Evolutionary conservation across 2,797 vertebrate genomes (phyloP).

Genomic region (Chelon auratus): DNA sequence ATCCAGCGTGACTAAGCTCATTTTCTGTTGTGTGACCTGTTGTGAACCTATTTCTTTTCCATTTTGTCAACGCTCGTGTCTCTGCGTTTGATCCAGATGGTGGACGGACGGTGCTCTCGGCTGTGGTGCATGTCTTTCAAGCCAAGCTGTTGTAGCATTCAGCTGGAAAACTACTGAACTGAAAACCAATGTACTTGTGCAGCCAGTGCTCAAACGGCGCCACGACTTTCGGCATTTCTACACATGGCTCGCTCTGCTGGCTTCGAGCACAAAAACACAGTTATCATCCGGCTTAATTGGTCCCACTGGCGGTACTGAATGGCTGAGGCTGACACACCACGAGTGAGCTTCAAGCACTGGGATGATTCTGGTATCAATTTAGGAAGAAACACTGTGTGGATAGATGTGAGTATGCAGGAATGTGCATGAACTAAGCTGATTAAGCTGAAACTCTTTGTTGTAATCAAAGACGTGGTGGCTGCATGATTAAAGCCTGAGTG

Average conservation of each 20-base stretch:
- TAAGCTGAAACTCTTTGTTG: constrained; percentile 12
- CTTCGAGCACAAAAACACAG: constrained; percentile 37
- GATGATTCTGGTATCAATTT: constrained; percentile 66
- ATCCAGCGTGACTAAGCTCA: constrained; percentile 33
- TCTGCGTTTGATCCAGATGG: constrained; percentile 10
- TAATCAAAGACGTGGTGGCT: constrained; percentile 35
- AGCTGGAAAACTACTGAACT: constrained; percentile 15
- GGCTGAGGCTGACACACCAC: constrained; percentile 23
- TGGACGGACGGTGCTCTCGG: background rate
- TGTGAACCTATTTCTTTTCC: constrained; percentile 33
- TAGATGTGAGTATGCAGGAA: constrained; percentile 37
- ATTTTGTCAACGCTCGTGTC: constrained; percentile 1
- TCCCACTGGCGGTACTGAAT: constrained; percentile 34
- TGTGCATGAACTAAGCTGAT: constrained; percentile 45
- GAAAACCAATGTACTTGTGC: constrained; percentile 28
- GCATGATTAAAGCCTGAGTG: constrained; percentile 34
- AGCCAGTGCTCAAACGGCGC: constrained; percentile 28
- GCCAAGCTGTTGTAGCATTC: constrained; percentile 10
- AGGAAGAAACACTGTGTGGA: constrained; percentile 10
- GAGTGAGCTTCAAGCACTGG: constrained; percentile 54
- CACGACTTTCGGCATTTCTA: constrained; percentile 17
- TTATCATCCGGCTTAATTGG: constrained; percentile 48
- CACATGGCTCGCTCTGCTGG: constrained; percentile 19
- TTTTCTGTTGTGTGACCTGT: constrained; percentile 36
- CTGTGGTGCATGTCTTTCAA: background rate